Conservation (phyloP, 2,797 vertebrate genomes). For the Dallia pectoralis region DNA sequence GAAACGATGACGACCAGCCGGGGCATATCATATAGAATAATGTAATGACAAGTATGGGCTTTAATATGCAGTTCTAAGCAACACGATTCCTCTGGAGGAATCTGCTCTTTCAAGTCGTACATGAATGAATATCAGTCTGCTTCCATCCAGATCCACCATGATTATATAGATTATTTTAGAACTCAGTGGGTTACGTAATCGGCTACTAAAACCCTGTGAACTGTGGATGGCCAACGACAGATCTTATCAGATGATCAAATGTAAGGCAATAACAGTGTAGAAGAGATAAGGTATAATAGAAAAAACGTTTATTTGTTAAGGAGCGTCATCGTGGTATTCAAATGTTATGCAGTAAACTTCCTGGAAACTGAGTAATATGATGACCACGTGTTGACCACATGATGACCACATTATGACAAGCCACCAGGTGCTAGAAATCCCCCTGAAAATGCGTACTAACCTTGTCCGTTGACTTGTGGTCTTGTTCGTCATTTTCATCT, state of each 20-base stretch:
- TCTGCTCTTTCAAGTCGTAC: neutral
- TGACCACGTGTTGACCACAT: neutral
- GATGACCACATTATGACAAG: neutral
- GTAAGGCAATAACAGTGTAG: neutral
- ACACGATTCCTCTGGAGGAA: neutral
- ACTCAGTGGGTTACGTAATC: neutral
- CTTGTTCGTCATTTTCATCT: neutral
- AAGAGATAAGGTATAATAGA: neutral
- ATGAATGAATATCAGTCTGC: neutral
- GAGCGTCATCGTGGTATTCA: too few species aligned
- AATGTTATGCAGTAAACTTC: too few species aligned
- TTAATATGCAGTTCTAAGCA: neutral
- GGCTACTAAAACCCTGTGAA: neutral
- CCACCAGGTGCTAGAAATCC: neutral
- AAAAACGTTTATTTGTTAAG: too few species aligned
- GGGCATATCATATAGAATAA: neutral
- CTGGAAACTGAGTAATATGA: too few species aligned
- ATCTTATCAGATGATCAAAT: neutral
- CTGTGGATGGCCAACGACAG: neutral
- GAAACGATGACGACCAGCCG: neutral
- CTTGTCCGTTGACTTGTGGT: constrained; percentile 5
- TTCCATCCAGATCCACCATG: neutral
- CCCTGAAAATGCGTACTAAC: constrained; percentile 6
- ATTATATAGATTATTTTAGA: neutral
- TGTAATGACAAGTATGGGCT: neutral